Conservation (phyloP, 64 coral and sea anemone species). For the Porites australiensis region DNA sequence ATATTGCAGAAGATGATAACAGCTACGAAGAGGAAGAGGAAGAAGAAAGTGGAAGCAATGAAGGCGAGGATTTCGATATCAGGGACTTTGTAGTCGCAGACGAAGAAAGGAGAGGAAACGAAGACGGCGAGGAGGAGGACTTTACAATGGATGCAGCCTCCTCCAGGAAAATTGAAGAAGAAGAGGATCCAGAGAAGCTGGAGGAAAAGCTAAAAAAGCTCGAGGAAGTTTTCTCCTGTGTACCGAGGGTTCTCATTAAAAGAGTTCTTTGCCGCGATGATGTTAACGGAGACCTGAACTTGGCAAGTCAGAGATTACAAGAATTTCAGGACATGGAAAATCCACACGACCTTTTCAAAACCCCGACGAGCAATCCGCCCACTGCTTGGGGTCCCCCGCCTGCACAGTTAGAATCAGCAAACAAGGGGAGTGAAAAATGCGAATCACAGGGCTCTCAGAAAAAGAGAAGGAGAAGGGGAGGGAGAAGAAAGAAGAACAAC, state of each 20-base stretch:
- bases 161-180: neutral
- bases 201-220: slow-evolving; percentile 16
- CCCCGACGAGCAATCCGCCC: neutral
- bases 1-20: neutral
- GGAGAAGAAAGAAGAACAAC: neutral
- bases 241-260: slow-evolving; percentile 33
- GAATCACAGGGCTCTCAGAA: neutral
- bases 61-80: neutral
- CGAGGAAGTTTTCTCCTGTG: slow-evolving; percentile 28
- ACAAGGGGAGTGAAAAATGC: neutral
- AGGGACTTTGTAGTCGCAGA: neutral
- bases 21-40: neutral
- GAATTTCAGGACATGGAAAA: slow-evolving; percentile 57
- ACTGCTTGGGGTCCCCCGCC: no score
- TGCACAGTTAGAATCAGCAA: no score
- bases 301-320: slow-evolving; percentile 26
- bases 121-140: neutral
- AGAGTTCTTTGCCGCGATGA: slow-evolving; percentile 52
- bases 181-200: slow-evolving; percentile 38
- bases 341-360: slow-evolving; percentile 17
- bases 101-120: neutral
- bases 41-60: neutral
- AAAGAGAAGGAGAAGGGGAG: neutral
- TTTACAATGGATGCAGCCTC: neutral
- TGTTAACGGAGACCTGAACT: slow-evolving; percentile 44